These are phyloP conservation scores for Bergia sp. DNA, from an alignment of 92 coral and sea anemone species.

Conservation along the genomic window DNA sequence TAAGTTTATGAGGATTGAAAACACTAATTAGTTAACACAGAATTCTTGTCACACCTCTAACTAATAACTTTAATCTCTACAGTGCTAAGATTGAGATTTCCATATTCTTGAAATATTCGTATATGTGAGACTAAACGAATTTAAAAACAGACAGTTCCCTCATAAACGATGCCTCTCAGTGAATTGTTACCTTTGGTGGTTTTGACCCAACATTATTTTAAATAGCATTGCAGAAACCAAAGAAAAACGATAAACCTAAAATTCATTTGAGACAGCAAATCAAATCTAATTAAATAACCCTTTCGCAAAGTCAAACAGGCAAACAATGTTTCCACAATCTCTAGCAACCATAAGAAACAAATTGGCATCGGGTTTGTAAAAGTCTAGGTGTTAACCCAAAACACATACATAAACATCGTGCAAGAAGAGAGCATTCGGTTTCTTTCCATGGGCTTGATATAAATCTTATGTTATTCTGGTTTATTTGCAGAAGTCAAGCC, in stretches of 20 bases:
- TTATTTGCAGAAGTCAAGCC: constrained; percentile 3
- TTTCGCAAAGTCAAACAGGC: not conserved
- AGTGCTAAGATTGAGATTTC: constrained; percentile 18
- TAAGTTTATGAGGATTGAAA: constrained; percentile 31
- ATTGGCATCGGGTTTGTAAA: not conserved
- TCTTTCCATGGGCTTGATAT: constrained; percentile 3
- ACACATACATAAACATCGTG: not conserved
- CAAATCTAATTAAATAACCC: constrained; percentile 17
- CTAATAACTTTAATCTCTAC: constrained; percentile 45
- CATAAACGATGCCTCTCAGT: not conserved
- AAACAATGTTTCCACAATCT: not conserved
- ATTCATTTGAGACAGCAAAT: constrained; percentile 17
- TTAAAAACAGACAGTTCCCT: not conserved
- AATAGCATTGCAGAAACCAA: not conserved
- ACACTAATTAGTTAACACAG: constrained; percentile 43
- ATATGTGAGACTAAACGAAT: constrained; percentile 3
- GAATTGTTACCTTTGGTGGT: not conserved
- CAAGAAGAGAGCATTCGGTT: too few species aligned
- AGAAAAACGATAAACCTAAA: not conserved
- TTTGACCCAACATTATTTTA: not conserved
- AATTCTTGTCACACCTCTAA: constrained; percentile 42
- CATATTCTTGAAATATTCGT: constrained; percentile 4
- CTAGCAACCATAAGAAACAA: constrained; percentile 7
- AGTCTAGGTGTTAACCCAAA: not conserved
- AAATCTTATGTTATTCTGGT: constrained; percentile 26